Percentiles rank a stretch among this genome's conserved stretches.
Evolutionary conservation across 2,888 invertebrate species (phyloP).

Genomic region (Ypsolopha scabrella): DNA sequence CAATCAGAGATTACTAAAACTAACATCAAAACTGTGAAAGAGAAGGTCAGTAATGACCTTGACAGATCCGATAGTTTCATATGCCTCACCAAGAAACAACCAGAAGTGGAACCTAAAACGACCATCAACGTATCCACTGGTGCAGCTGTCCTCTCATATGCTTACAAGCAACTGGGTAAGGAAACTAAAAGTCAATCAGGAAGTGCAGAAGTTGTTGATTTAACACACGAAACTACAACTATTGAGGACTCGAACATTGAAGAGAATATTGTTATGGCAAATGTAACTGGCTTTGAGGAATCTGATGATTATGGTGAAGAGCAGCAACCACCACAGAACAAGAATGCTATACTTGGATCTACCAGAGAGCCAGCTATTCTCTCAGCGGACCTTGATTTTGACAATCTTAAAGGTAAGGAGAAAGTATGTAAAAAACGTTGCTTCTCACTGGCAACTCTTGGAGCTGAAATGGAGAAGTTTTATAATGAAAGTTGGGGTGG

Average conservation of each 20-base stretch:
- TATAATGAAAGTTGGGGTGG: conserved; percentile 76
- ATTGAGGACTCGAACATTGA: conserved; percentile 24
- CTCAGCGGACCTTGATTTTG: conserved; percentile 54
- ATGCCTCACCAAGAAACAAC: conserved; percentile 12
- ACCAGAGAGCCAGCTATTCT: conserved; percentile 56
- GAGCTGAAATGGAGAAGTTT: conserved; percentile 72
- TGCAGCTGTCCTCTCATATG: neutral
- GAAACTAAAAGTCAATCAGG: neutral
- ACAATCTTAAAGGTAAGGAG: conserved; percentile 51
- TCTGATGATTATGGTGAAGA: conserved; percentile 27
- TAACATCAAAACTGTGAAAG: neutral
- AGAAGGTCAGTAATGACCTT: conserved; percentile 15
- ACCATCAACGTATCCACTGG: conserved; percentile 17
- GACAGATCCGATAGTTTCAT: conserved; percentile 24
- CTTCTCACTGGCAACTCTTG: conserved; percentile 48
- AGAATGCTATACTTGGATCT: conserved; percentile 36
- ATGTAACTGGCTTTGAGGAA: conserved; percentile 46
- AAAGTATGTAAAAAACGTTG: conserved; percentile 36
- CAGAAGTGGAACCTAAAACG: conserved; percentile 7
- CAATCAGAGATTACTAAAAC: conserved; percentile 29
- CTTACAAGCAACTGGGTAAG: neutral
- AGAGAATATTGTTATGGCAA: conserved; percentile 52
- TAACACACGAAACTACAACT: conserved; percentile 24
- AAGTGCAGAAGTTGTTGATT: conserved; percentile 22
- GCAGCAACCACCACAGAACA: conserved; percentile 10